Conservation (phyloP, 2,888 invertebrate genomes). For the Mellilla xanthometata region DNA sequence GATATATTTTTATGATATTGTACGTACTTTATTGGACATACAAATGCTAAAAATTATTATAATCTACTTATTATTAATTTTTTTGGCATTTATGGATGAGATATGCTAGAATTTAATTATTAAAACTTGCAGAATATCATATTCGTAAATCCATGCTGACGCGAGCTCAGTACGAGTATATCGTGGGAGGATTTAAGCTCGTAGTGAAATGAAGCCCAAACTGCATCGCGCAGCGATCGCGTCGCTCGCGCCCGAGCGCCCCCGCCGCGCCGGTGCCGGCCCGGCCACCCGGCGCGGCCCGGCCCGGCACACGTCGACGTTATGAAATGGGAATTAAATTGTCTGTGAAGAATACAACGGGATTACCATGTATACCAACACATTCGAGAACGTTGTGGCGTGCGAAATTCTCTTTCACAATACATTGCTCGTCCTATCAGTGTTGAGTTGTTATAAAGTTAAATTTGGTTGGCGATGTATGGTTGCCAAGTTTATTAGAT, state of each 20-base stretch:
- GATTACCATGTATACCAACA: slow-evolving; percentile 50
- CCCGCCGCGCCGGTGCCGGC: slow-evolving; percentile 35
- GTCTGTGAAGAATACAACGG: slow-evolving; percentile 66
- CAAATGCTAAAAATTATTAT: too few species aligned
- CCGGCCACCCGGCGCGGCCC: slow-evolving; percentile 33
- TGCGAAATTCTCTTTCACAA: slow-evolving; percentile 8
- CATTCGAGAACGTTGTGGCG: slow-evolving; percentile 18
- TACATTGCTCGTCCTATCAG: slow-evolving; percentile 36
- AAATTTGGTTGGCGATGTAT: slow-evolving; percentile 34
- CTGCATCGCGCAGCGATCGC: slow-evolving; percentile 35
- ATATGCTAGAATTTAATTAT: too few species aligned
- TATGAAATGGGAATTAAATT: slow-evolving; percentile 72
- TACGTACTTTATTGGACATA: too few species aligned
- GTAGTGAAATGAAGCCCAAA: slow-evolving; percentile 14
- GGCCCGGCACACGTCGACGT: slow-evolving; percentile 47
- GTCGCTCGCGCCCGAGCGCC: slow-evolving; percentile 46
- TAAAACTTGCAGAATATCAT: too few species aligned
- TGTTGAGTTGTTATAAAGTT: neutral
- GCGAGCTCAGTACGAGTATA: neutral
- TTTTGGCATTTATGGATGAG: too few species aligned
- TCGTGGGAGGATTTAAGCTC: slow-evolving; percentile 12
- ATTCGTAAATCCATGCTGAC: neutral
- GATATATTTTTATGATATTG: too few species aligned
- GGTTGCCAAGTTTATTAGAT: slow-evolving; percentile 8
- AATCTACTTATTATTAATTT: too few species aligned